Evolutionary conservation across 2,113 vertebrate genomes (phyloP), one percentile per base, ranked within the genome.

Genomic region (Bos indicus): DNA sequence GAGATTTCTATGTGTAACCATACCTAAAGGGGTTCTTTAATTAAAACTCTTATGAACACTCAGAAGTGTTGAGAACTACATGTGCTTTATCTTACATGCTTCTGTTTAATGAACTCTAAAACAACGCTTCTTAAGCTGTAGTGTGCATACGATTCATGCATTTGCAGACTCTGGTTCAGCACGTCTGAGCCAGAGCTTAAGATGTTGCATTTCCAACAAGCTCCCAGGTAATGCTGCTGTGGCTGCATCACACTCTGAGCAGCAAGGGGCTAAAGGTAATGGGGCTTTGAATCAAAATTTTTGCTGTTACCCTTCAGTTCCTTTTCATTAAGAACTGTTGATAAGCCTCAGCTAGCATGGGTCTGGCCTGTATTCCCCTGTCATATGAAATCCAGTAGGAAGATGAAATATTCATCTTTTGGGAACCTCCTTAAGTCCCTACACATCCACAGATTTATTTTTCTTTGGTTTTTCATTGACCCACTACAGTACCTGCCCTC

Each of bases 301-400:
- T 93, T 51, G 48, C 62, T 54, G 54, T 43, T 54, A 59, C 15
- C 36, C 12, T 40, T 56, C 14, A 54, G 43, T 19, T 93, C n/a
- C 48, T 90, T 93, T 87, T 91, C 82, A 54, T 88, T 91, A 54
- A 88, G 64, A 84, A 57, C 4, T 26, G 3, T 36, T 83, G 82
- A 80, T 96, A 88, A 88, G 71, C 15, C 82, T 96, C 36, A 60
- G 52, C 33, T 43, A 56, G 54, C n/a, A 15, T 13, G 80, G 10
- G 23, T 54, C 57, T 62, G 90, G 90, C 40, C 52, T 88, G 26
- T 43, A 71, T 85, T 88, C 2, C 51, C 26, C 40, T 90, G 60
- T 94, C 56, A 19, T 19, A 80, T 88, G 21, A 9, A 64, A 52
- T 93, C n/a, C 25, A 82, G 54, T 56, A 90, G 62, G 9, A 89